These are phyloP conservation scores for Brachypodius melanocephalos DNA, from an alignment of 2,113 vertebrate species.

Conservation along the genomic window DNA sequence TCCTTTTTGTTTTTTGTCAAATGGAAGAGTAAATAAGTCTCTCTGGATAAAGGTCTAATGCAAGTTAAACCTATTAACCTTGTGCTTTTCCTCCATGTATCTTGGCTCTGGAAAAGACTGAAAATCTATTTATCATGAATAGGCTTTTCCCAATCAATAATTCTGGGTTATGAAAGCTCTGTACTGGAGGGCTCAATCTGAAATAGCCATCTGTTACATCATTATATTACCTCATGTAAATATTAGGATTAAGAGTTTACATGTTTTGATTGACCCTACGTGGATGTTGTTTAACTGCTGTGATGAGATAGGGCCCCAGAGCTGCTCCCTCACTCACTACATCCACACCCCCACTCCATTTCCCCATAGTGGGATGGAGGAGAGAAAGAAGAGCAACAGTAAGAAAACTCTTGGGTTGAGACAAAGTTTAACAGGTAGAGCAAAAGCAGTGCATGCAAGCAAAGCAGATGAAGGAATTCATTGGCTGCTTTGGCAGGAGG, in stretches of 20 bases:
- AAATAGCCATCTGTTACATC: not conserved
- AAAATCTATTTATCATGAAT: not conserved
- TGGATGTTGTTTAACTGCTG: not conserved
- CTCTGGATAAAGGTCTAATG: not conserved
- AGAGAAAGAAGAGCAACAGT: not conserved
- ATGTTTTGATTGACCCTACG: not conserved
- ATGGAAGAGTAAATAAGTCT: not conserved
- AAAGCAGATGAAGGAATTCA: not conserved
- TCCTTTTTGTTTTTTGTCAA: not conserved
- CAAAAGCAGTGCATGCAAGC: not conserved
- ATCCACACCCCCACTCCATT: accelerated
- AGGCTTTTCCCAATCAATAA: not conserved
- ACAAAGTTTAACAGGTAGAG: not conserved
- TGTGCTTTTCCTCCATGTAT: not conserved
- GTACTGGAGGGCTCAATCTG: not conserved
- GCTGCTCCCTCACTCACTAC: not conserved
- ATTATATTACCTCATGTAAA: not conserved
- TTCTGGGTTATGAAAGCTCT: not conserved
- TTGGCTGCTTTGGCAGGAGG: not conserved
- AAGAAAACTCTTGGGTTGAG: not conserved
- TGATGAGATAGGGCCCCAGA: not conserved
- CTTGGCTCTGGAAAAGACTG: not conserved
- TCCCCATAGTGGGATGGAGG: accelerated
- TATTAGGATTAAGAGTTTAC: not conserved
- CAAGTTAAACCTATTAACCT: not conserved